Conservation (phyloP, 2,888 invertebrate species). For the Macroteleia sp. region DNA sequence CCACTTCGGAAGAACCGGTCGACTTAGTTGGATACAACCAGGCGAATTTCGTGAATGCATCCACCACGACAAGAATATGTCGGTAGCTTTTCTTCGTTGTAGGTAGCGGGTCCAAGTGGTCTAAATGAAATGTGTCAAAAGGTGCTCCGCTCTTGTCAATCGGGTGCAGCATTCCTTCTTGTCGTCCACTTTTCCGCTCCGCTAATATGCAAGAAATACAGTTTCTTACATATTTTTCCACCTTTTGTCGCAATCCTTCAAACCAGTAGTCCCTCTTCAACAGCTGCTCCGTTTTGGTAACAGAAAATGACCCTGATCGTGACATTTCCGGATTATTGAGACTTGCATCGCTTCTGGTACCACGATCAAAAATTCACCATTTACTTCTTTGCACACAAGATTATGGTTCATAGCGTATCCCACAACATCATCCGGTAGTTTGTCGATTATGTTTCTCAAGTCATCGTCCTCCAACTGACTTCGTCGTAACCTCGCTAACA, state of each 20-base stretch:
- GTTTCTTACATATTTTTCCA: neutral
- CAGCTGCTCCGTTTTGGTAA: conserved; percentile 52
- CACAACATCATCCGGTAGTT: conserved; percentile 4
- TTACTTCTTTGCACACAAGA: conserved; percentile 45
- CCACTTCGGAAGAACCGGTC: neutral
- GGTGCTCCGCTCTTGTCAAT: conserved; percentile 7
- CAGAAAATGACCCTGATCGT: neutral
- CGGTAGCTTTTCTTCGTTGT: conserved; percentile 3
- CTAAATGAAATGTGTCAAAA: neutral
- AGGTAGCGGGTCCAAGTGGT: conserved; percentile 15
- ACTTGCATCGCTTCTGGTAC: conserved; percentile 26
- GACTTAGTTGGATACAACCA: conserved; percentile 1
- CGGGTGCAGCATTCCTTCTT: conserved; percentile 45
- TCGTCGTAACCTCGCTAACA: conserved; percentile 2
- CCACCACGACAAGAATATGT: neutral
- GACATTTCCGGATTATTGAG: neutral
- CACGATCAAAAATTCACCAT: conserved; percentile 46
- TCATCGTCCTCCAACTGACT: conserved; percentile 8
- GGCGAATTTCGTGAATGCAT: neutral
- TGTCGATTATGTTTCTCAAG: neutral
- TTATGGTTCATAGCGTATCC: conserved; percentile 7
- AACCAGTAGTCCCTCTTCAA: conserved; percentile 56
- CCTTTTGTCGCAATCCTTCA: conserved; percentile 3
- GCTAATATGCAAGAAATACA: conserved; percentile 52
- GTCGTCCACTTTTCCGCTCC: conserved; percentile 56